Evolutionary conservation across 2,113 vertebrate genomes (phyloP).

Genomic region (Uria aalge): DNA sequence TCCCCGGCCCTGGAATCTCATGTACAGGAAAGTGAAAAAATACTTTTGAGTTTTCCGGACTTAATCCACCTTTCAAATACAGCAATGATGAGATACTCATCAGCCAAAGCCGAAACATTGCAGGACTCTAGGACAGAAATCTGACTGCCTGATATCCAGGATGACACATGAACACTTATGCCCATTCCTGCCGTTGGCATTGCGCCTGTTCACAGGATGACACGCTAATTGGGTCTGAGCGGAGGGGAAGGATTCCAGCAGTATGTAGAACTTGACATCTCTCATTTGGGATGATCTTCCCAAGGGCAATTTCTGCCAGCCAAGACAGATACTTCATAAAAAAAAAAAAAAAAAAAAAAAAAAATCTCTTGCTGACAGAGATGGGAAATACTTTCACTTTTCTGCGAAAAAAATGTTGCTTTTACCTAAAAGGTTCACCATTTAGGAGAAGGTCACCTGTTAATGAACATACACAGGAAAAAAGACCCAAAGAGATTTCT

Average conservation of each 20-base stretch:
- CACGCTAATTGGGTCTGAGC: not conserved
- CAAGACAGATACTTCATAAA: not conserved
- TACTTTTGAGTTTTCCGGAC: not conserved
- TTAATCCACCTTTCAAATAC: not conserved
- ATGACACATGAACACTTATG: not conserved
- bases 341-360: not conserved
- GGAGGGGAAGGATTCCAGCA: constrained; percentile 24
- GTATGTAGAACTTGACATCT: constrained; percentile 2
- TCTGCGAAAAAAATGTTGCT: not conserved
- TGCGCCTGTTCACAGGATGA: not conserved
- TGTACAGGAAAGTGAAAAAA: not conserved
- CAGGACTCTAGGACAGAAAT: not conserved
- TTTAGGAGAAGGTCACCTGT: not conserved
- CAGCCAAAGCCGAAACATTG: not conserved
- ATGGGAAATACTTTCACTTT: not conserved
- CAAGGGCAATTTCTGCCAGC: not conserved
- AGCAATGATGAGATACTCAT: not conserved
- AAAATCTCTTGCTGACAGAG: not conserved
- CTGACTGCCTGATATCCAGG: not conserved
- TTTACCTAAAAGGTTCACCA: not conserved
- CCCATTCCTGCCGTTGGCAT: not conserved
- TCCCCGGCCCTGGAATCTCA: not conserved
- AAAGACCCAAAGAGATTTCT: not conserved
- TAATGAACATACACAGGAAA: not conserved
- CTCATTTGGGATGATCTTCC: not conserved